A percentile compares a stretch with the other conserved stretches of the same genome.
phyloP scores from a whole-genome alignment of 2,113 vertebrate species.

The Plectropomus leopardus region DNA sequence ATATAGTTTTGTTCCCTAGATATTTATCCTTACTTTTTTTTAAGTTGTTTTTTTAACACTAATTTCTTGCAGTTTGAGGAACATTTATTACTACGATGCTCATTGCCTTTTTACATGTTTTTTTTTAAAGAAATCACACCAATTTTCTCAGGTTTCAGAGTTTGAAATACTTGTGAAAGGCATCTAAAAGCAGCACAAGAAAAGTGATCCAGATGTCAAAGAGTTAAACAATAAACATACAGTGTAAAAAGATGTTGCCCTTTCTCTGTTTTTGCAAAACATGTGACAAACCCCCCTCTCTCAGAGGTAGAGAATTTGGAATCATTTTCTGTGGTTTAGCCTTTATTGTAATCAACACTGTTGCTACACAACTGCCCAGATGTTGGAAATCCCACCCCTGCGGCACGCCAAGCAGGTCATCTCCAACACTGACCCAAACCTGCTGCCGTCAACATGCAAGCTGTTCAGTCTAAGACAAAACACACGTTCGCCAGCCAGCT shows the following conservation, averaged over 20 bases:
- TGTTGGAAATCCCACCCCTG: constrained; percentile 10
- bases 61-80: too few relatives aligned
- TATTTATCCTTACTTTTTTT: too few relatives aligned
- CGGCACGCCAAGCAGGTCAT: background rate
- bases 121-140: too few relatives aligned
- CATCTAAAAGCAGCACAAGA: too few relatives aligned
- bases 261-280: background rate
- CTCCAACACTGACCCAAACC: constrained; percentile 22
- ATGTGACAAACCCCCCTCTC: background rate
- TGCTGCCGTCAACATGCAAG: background rate
- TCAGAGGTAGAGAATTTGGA: background rate
- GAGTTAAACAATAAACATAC: background rate
- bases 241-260: background rate
- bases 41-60: too few relatives aligned
- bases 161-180: too few relatives aligned
- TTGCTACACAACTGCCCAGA: constrained; percentile 20
- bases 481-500: background rate
- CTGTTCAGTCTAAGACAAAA: background rate
- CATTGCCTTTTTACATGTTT: too few relatives aligned
- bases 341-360: background rate
- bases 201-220: too few relatives aligned
- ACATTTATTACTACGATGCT: too few relatives aligned
- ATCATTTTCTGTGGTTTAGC: background rate
- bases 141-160: too few relatives aligned
- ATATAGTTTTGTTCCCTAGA: too few relatives aligned